Percentiles rank a stretch among this genome's conserved stretches.
These are phyloP conservation scores for Rhagoletis pomonella DNA, from an alignment of 1,140 invertebrate genomes.

Conservation along the genomic window DNA sequence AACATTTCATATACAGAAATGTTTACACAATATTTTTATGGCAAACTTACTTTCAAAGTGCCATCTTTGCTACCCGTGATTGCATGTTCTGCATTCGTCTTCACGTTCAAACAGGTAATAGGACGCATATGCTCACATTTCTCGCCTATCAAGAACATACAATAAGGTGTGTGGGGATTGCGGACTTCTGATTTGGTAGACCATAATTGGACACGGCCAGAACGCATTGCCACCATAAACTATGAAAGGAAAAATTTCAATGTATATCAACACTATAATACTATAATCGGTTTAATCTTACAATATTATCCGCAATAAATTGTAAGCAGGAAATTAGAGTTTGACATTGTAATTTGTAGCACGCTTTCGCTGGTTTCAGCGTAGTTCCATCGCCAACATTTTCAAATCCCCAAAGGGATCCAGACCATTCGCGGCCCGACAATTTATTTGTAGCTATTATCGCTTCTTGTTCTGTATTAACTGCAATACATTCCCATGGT, in stretches of 20 bases:
- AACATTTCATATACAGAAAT: not conserved
- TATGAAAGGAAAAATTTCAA: not conserved
- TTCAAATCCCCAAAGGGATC: slow-evolving; percentile 56
- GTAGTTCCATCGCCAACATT: not conserved
- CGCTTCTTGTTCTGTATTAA: slow-evolving; percentile 35
- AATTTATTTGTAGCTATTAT: slow-evolving; percentile 55
- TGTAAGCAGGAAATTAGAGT: slow-evolving; percentile 52
- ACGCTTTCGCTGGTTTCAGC: not conserved
- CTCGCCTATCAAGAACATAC: slow-evolving; percentile 58
- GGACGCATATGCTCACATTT: slow-evolving; percentile 56
- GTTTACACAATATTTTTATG: not conserved
- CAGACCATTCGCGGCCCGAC: slow-evolving; percentile 55
- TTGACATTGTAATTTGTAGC: slow-evolving; percentile 55
- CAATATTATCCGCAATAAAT: slow-evolving; percentile 57
- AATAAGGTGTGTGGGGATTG: slow-evolving; percentile 56
- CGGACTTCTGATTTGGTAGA: slow-evolving; percentile 57
- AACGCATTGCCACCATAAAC: slow-evolving; percentile 52
- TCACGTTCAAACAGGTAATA: slow-evolving; percentile 40
- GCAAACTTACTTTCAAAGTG: slow-evolving; percentile 53
- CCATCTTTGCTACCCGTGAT: slow-evolving; percentile 56
- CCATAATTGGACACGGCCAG: slow-evolving; percentile 56
- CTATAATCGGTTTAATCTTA: slow-evolving; percentile 34
- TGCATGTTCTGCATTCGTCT: slow-evolving; percentile 52
- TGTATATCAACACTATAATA: not conserved
- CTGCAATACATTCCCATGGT: slow-evolving; percentile 55